Evolutionary conservation across 2,797 vertebrate species (phyloP), one percentile per base, ranked within the genome.

Genomic region (Scolopax bukidnonensis): DNA sequence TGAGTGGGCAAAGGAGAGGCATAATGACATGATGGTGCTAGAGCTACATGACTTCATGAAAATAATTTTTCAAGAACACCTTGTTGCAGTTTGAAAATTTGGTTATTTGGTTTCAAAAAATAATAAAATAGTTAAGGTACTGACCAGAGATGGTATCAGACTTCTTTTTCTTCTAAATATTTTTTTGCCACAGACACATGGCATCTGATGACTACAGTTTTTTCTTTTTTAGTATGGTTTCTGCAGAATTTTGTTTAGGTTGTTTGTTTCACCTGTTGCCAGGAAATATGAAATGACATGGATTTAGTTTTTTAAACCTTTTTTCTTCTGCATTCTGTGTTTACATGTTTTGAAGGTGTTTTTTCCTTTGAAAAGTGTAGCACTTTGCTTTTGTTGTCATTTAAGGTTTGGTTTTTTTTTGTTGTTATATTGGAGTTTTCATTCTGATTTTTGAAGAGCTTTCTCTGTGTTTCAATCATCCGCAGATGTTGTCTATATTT

Each of bases 31-130:
- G 33, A 82, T 32, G 56, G 67, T 41, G 16, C 33, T 83, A 85
- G 81, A 90, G 41, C 40, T 69, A 89, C 89, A 97, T 87, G 77
- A 24, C 43, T 69, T 76, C 68, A 89, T 95, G 61, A 88, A 94
- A 97, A 95, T 94, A 93, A 45, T 96, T 97, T 97, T 95, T 97
- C 82, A 92, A 76, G 90, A 95, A 47, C 27, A 78, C 53, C 60
- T 90, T 87, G 81, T 57, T 88, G 47, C 33, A 95, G 40, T 64
- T 51, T 78, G 73, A 77, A 91, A 83, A 94, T 36, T 36, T 36
- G 36, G 36, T 36, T 36, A 36, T 36, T 36, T 36, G 36, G 36
- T 36, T 36, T 36, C 36, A 36, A 77, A 91, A 83, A 93, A 86
- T 94, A 94, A 90, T 94, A 89, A 92, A 80, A 9, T 32, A 96